Conservation (phyloP, 2,113 vertebrate species). For the Upupa epops region DNA sequence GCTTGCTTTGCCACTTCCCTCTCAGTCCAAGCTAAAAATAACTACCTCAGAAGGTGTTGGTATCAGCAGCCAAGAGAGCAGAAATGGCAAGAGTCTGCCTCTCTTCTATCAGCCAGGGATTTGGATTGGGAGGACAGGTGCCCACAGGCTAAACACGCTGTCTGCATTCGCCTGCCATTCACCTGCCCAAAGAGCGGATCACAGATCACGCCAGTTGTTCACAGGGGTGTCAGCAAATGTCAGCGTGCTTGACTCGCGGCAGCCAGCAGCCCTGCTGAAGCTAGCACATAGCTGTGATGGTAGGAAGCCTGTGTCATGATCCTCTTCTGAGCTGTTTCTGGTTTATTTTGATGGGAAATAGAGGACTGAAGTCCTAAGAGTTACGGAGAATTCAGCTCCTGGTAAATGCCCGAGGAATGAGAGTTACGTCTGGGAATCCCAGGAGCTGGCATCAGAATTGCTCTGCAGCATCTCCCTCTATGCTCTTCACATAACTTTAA, state of each 20-base stretch:
- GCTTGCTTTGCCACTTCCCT: background rate
- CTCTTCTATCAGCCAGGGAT: background rate
- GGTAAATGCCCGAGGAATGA: background rate
- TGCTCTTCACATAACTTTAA: background rate
- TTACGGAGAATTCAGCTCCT: background rate
- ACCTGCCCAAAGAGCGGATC: conserved; percentile 35
- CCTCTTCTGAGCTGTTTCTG: background rate
- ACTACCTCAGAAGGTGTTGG: background rate
- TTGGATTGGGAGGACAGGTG: background rate
- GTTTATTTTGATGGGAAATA: background rate
- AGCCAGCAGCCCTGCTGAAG: conserved; percentile 26
- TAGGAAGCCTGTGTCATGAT: conserved; percentile 15
- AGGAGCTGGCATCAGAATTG: background rate
- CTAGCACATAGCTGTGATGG: conserved; percentile 52
- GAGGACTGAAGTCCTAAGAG: background rate
- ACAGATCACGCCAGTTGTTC: conserved; percentile 64
- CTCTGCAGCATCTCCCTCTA: background rate
- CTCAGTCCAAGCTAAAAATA: conserved; percentile 36
- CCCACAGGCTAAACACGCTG: background rate
- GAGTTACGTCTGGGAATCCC: background rate
- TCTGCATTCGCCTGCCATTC: background rate
- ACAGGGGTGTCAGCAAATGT: conserved; percentile 60
- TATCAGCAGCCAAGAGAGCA: background rate
- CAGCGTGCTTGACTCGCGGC: background rate
- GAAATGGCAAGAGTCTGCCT: background rate